Evolutionary conservation across 2,888 invertebrate genomes (phyloP).

Genomic region (Agrotis puta): DNA sequence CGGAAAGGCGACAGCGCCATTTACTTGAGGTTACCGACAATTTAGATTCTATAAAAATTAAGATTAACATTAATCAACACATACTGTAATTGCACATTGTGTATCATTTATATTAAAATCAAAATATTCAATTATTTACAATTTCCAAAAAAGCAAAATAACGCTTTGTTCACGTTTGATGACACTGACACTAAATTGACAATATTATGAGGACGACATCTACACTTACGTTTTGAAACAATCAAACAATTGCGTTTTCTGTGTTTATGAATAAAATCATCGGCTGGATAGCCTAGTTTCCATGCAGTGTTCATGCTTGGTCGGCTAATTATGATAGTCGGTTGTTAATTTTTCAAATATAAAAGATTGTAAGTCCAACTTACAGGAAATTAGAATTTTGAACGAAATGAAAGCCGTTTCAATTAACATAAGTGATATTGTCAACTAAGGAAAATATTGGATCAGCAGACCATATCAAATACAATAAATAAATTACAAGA

Average conservation of each 20-base stretch:
- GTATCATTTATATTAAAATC: conserved; percentile 5
- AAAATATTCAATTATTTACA: conserved; percentile 28
- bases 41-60: conserved; percentile 11
- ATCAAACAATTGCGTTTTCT: too few species aligned
- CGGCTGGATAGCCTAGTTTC: too few species aligned
- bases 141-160: conserved; percentile 17
- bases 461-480: too few species aligned
- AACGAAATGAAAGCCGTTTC: conserved; percentile 29
- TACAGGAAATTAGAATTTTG: background rate
- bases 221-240: conserved; percentile 35
- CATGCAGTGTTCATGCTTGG: too few species aligned
- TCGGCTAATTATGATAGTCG: too few species aligned
- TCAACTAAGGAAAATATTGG: too few species aligned
- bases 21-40: conserved; percentile 56
- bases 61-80: conserved; percentile 26
- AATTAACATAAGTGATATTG: background rate
- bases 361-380: too few species aligned
- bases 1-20: conserved; percentile 78
- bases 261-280: background rate
- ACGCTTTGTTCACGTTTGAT: conserved; percentile 22
- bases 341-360: too few species aligned
- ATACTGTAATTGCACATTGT: conserved; percentile 17
- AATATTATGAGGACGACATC: background rate
- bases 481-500: background rate
- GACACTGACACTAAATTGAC: conserved; percentile 21